These are phyloP conservation scores for Cyphomyrus plagiostoma DNA, from an alignment of 2,113 vertebrate genomes.

Conservation along the genomic window DNA sequence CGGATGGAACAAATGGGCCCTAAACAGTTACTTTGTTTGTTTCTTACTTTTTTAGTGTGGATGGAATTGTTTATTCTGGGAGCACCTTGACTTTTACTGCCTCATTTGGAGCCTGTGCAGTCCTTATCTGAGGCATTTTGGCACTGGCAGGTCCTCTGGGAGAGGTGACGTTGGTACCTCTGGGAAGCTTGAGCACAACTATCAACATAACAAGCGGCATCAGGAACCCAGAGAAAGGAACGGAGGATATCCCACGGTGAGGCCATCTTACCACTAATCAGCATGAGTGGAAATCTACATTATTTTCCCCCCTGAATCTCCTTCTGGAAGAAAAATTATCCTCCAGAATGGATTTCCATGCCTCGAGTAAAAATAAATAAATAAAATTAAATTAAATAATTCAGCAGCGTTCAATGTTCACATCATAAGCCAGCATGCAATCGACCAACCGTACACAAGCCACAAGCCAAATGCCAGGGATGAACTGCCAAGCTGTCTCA, in stretches of 20 bases:
- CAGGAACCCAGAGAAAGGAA: background rate
- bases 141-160: conserved; percentile 12
- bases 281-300: background rate
- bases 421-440: background rate
- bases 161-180: background rate
- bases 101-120: conserved; percentile 11
- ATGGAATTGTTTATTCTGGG: background rate
- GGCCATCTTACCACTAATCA: background rate
- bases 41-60: background rate
- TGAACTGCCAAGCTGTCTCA: background rate
- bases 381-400: background rate
- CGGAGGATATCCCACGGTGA: background rate
- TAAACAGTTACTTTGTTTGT: background rate
- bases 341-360: background rate
- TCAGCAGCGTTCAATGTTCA: background rate
- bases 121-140: conserved; percentile 27
- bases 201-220: background rate
- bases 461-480: background rate
- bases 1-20: conserved; percentile 9
- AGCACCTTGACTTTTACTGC: background rate
- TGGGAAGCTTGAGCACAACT: background rate
- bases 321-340: background rate
- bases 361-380: background rate
- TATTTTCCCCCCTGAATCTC: background rate
- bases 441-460: background rate